phyloP scores from a whole-genome alignment of 2,113 vertebrate genomes.

The Alethe castanea region DNA sequence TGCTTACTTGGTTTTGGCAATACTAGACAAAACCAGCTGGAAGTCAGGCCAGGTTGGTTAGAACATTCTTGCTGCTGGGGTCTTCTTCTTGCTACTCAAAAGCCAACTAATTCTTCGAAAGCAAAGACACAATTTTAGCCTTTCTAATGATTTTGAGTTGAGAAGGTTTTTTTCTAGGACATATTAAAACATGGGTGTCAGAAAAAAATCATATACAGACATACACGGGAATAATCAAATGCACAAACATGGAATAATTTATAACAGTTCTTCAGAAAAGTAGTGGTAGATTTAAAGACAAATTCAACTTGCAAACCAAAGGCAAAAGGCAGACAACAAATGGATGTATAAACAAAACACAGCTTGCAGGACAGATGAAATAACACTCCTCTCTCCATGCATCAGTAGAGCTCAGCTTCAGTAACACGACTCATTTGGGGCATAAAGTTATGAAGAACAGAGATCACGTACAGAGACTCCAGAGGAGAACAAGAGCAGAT shows the following conservation, averaged over 20 bases:
- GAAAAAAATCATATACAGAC: neutral
- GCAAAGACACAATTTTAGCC: neutral
- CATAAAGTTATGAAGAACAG: neutral
- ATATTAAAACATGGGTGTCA: neutral
- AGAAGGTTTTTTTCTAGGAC: neutral
- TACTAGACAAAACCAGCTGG: neutral
- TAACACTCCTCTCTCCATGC: neutral
- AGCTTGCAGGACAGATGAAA: constrained; percentile 40
- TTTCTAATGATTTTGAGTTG: neutral
- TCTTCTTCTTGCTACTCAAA: neutral
- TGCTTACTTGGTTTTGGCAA: neutral
- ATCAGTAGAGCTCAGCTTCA: neutral
- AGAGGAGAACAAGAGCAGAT: neutral
- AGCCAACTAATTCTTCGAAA: neutral
- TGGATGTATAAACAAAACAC: constrained; percentile 10
- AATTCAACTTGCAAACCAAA: neutral
- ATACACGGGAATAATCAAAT: neutral
- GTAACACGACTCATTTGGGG: neutral
- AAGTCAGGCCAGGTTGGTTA: neutral
- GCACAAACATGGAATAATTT: neutral
- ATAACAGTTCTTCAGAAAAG: neutral
- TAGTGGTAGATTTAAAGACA: neutral
- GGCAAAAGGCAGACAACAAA: neutral
- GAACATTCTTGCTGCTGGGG: neutral
- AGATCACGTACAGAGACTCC: neutral